phyloP scores from a whole-genome alignment of 2,888 invertebrate species.

The Amphipoea lucens region DNA sequence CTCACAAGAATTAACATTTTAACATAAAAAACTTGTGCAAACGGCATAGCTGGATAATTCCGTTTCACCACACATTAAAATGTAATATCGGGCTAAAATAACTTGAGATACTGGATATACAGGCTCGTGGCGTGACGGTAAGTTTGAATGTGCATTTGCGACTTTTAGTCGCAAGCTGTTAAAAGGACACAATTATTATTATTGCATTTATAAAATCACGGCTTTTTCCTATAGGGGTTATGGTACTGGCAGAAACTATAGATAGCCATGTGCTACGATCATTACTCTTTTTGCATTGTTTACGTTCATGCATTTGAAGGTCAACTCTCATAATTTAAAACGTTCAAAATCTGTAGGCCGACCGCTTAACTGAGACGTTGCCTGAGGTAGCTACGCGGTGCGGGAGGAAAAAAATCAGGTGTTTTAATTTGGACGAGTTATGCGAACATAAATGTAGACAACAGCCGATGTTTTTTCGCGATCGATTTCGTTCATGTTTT shows the following conservation, averaged over 20 bases:
- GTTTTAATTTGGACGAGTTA: too few relatives aligned
- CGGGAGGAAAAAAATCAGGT: too few relatives aligned
- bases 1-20: conserved; percentile 49
- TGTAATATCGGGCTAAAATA: conserved; percentile 55
- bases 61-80: conserved; percentile 61
- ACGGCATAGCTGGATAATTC: conserved; percentile 56
- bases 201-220: background rate
- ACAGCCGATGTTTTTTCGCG: too few relatives aligned
- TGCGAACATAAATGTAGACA: too few relatives aligned
- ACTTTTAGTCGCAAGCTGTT: conserved; percentile 37
- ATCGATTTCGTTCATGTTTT: too few relatives aligned
- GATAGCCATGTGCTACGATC: background rate
- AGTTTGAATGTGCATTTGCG: conserved; percentile 14
- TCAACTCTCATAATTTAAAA: too few relatives aligned
- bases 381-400: too few relatives aligned
- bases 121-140: conserved; percentile 27
- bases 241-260: too few relatives aligned
- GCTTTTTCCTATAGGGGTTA: background rate
- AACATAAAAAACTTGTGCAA: conserved; percentile 59
- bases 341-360: too few relatives aligned
- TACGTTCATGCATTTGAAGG: background rate
- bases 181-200: background rate
- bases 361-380: too few relatives aligned
- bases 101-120: conserved; percentile 48
- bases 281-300: background rate